These are phyloP conservation scores for Cosmia pyralina DNA, from an alignment of 2,888 invertebrate genomes.

Conservation along the genomic window DNA sequence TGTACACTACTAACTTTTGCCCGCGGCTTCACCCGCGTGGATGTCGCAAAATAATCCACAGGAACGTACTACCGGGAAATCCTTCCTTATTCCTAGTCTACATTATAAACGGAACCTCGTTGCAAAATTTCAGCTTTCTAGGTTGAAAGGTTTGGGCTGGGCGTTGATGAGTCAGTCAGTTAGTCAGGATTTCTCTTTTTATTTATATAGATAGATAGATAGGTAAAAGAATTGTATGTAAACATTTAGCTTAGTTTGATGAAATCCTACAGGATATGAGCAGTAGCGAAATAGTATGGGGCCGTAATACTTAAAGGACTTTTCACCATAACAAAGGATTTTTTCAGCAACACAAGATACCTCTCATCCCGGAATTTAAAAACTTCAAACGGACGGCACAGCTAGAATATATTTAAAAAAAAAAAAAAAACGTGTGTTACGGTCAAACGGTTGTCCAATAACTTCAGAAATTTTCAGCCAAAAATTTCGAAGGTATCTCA, in stretches of 20 bases:
- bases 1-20: no score
- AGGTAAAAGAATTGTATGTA: background rate
- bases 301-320: no score
- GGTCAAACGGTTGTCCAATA: conserved; percentile 30
- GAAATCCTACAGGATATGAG: background rate
- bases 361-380: conserved; percentile 10
- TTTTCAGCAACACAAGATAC: background rate
- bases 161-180: no score
- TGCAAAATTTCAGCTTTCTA: no score
- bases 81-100: no score
- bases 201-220: no score
- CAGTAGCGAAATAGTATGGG: background rate
- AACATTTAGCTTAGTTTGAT: background rate
- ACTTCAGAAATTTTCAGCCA: conserved; percentile 22
- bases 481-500: conserved; percentile 48
- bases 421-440: conserved; percentile 20
- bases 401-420: conserved; percentile 4
- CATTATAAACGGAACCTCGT: no score
- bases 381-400: background rate
- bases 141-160: no score
- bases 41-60: no score
- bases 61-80: no score
- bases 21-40: no score
- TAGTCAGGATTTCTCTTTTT: no score
- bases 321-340: background rate